Conservation (phyloP, 1,140 invertebrate genomes). For the Phymastichus coffea region DNA sequence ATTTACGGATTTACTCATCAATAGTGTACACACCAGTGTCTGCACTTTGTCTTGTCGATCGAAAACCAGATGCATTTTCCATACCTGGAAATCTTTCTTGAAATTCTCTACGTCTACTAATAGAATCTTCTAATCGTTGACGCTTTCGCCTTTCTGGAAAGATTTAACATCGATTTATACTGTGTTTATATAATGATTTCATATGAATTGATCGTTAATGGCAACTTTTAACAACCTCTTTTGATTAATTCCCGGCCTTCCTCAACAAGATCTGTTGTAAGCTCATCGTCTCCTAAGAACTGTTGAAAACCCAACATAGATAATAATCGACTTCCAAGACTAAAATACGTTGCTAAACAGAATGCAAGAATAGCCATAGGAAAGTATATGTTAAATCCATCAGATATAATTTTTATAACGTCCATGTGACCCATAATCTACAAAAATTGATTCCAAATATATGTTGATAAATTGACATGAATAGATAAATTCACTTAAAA, state of each 20-base stretch:
- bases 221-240: constrained; percentile 67
- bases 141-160: constrained; percentile 74
- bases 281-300: constrained; percentile 90
- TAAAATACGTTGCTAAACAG: constrained; percentile 93
- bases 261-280: constrained; percentile 89
- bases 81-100: constrained; percentile 64
- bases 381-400: constrained; percentile 99
- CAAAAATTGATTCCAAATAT: constrained; percentile 35
- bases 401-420: constrained; percentile 93
- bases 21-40: constrained; percentile 53
- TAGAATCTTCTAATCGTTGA: constrained; percentile 77
- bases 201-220: background rate
- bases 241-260: constrained; percentile 90
- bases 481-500: too few relatives aligned
- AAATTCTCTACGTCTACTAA: constrained; percentile 70
- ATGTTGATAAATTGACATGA: background rate
- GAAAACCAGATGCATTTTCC: constrained; percentile 54
- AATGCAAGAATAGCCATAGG: constrained; percentile 94
- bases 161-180: constrained; percentile 8
- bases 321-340: constrained; percentile 84
- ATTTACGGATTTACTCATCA: too few relatives aligned
- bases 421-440: constrained; percentile 99
- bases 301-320: constrained; percentile 93
- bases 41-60: constrained; percentile 58
- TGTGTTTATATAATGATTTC: background rate